Evolutionary conservation across 2,888 invertebrate genomes (phyloP), one percentile per base, ranked within the genome.

Genomic region (Hylaea fasciaria): DNA sequence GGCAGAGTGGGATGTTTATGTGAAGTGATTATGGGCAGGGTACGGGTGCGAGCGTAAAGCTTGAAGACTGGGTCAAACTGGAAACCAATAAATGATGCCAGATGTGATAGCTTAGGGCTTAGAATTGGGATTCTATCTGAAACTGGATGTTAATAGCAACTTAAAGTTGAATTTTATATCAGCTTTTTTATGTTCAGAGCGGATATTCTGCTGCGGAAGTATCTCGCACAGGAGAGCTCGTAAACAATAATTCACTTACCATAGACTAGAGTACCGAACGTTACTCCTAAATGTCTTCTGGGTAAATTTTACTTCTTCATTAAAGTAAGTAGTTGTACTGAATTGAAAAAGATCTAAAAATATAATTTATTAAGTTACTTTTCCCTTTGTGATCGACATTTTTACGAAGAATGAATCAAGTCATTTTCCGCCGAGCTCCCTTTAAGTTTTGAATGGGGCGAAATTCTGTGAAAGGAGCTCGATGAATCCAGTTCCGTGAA

Each of bases 391-490:
- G 3, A 55, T 44, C 43, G 61, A 52, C 52, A 53, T 43, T 56
- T 61, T 47, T 32, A 32, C 10, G 14, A 55, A 52, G 49, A 55
- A 60, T 50, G 61, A 62, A 52, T 56, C 48, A 43, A 62, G 61
- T 51, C 61, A 61, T 56, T 55, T 52, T 28, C 47, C 32, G 14
- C 37, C n/a, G 41, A 52, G 56, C 48, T 50, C 49, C 22, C 44
- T 32, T n/a, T 52, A 32, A 68, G 66, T 64, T 66, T 62, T 73
- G 59, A 71, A 70, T 65, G 49, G 47, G 54, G 47, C 54, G 59
- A 60, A 72, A 71, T 64, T 70, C 64, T 50, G 57, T 48, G 46
- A 58, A 66, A 66, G 66, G 59, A 56, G 60, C 65, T 60, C 64
- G 45, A 56, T 64, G 66, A 65, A 64, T 64, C 61, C 59, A 57